Evolutionary conservation across 2,797 vertebrate species (phyloP), one percentile per base, ranked within the genome.

Genomic region (Hoplostethus mediterraneus): DNA sequence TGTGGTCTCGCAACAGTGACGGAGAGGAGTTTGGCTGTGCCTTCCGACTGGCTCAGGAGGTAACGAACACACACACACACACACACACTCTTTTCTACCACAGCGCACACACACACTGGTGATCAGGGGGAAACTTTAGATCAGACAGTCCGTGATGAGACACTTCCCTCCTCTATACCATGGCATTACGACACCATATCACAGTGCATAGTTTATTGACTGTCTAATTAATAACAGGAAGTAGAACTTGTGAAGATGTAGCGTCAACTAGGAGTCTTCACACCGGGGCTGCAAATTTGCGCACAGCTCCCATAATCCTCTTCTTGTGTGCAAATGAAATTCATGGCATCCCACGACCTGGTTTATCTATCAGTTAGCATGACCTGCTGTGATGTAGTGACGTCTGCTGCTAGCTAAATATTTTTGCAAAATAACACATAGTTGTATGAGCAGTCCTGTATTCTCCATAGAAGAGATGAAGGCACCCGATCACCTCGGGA

Each of bases 31-130:
- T 98, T 75, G 97, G 96, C 54, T 99, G 97, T 85, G 96, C 98
- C 1, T 99, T 99, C 93, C 95, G 98, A 84, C 88, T 99, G 86
- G 97, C 98, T 16, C 98, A 99, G 89, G 98, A 99, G 97, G 98
- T 99, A 95, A 81, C 4, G 6, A 16, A 25, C 44, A 38, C 58
- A 48, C 33, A 33, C 55, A 38, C n/a, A 33, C 45, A 36, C 73
- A 60, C 28, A 28, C 40, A 55, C 25, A 52, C 45, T 4, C 2
- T 30, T 61, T 52, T 64, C 7, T 40, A 9, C 10, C 25, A 49
- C 30, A 40, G 17, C 21, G 54, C 8, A 21, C 21, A 33, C 21
- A 33, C 33, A 33, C 33, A 33, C 11, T 2, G 47, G 56, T 13
- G 28, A 58, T 14, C 52, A 14, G 54, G 13, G 3, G 42, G 16